Evolutionary conservation across 2,797 vertebrate genomes (phyloP).

Genomic region (Simalia tracyae): DNA sequence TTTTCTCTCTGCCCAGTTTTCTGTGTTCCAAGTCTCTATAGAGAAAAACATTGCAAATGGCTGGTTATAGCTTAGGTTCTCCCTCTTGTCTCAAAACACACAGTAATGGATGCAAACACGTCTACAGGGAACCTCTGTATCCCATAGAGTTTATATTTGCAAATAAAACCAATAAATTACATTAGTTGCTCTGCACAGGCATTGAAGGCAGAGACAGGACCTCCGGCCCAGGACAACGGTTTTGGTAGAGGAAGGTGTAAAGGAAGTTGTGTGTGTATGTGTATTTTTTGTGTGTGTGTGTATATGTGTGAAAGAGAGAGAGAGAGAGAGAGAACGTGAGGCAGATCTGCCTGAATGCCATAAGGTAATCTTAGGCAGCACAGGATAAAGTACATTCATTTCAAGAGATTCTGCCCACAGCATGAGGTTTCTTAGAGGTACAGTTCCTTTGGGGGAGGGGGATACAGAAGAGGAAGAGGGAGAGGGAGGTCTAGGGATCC

Average conservation of each 20-base stretch:
- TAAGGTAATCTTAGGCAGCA: conserved; percentile 13
- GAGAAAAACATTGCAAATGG: background rate
- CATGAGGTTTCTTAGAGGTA: conserved; percentile 19
- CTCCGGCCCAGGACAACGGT: background rate
- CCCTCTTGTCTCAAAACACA: background rate
- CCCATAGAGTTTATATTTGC: conserved; percentile 45
- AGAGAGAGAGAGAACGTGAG: background rate
- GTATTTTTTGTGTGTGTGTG: background rate
- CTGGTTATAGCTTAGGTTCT: background rate
- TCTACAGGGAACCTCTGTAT: conserved; percentile 8
- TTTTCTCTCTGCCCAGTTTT: background rate
- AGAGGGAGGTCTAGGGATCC: background rate
- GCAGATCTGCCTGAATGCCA: conserved; percentile 22
- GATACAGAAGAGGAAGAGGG: background rate
- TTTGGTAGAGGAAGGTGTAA: background rate
- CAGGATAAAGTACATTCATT: conserved; percentile 37
- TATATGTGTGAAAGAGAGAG: background rate
- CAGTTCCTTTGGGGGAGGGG: conserved; percentile 20
- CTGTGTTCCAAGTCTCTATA: background rate
- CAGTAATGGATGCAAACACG: conserved; percentile 1
- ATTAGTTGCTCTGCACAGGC: conserved; percentile 43
- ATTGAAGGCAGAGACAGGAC: conserved; percentile 31
- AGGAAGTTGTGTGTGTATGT: background rate
- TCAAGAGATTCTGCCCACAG: conserved; percentile 23
- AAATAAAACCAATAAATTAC: conserved; percentile 51